Base-by-base conservation (phyloP, 1,140 invertebrate genomes). In the Psilanteris sp. region DNA sequence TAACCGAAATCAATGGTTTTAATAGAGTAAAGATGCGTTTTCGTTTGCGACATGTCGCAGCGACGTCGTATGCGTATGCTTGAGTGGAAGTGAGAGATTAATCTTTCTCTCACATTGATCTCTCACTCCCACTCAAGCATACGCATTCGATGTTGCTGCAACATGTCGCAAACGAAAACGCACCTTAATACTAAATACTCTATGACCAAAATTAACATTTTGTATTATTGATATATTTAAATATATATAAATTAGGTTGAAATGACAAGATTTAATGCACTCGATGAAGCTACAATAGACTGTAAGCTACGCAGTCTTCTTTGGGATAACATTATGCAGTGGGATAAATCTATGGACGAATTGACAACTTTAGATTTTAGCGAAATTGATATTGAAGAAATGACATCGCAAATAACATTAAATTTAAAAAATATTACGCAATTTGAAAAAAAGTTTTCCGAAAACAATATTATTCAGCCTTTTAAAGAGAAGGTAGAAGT, bases 251-350 rank as follows among this genome's bases (percentile, higher is more conserved):
- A 89, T 24, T 68, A 93, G 90, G 89, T 95, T 13, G 94, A 96
- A 81, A 91, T 95, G 10, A 93, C 93, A 1, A 91, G 94, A 81
- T 93, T 95, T 79, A 95, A 96, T 26, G 90, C 92, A 8, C 86
- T 97, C 31, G 94, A 96, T 55, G 91, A 94, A 81, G 92, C 94
- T 0, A 90, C 92, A 64, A 93, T 91, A 52, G 93, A 96, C 72
- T 90, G 96, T 0, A 94, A 93, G 78, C 83, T 96, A 14, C 91
- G 95, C 27, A 92, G 92, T 81, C 88, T 94, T 26, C 84, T 97
- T 0, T 96, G 95, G 93, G 92, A 93, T 26, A 93, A 92, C 26
- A 86, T 93, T 1, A 91, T 91, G 16, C 90, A 92, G 16, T 97
- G 95, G 95, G 91, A 92, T 3, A 80, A 83, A 62, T 83, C 89